phyloP scores from a whole-genome alignment of 2,888 invertebrate species.

The Cryptocheilus praepositus region DNA sequence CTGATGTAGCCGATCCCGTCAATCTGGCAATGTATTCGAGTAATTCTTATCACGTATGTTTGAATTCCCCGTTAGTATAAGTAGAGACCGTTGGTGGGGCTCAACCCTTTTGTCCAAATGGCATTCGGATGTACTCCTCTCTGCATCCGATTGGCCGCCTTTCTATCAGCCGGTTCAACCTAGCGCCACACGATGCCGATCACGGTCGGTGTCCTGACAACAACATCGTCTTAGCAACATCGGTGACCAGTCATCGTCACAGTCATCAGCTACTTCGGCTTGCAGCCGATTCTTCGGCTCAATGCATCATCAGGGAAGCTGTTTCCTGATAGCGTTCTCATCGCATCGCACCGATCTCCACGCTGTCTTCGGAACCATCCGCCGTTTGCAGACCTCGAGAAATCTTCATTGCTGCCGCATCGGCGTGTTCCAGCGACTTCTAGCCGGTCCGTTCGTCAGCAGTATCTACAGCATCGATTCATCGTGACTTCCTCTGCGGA shows the following conservation, averaged over 20 bases:
- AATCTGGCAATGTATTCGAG: constrained; percentile 43
- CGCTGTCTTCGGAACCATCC: constrained; percentile 19
- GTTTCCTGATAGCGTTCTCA: constrained; percentile 37
- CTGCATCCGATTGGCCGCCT: constrained; percentile 73
- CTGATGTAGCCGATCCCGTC: constrained; percentile 58
- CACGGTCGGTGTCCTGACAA: constrained; percentile 48
- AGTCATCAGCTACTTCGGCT: constrained; percentile 6
- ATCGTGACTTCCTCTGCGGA: constrained; percentile 34
- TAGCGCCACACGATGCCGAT: constrained; percentile 55
- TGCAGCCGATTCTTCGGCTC: constrained; percentile 18
- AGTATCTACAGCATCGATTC: not conserved
- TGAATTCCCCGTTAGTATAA: constrained; percentile 75
- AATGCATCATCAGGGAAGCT: constrained; percentile 33
- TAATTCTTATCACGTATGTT: constrained; percentile 72
- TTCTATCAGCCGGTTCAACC: constrained; percentile 68
- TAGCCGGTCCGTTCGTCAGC: not conserved
- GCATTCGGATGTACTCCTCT: constrained; percentile 73
- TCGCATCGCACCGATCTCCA: constrained; percentile 37
- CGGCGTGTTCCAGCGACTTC: not conserved
- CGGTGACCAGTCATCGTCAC: constrained; percentile 24
- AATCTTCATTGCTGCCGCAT: constrained; percentile 3
- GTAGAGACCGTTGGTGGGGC: constrained; percentile 74
- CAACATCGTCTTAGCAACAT: constrained; percentile 43
- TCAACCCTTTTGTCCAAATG: constrained; percentile 74
- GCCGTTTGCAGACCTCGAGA: not conserved